These are phyloP conservation scores for Sabellastarte sp. DNA, from an alignment of 2,888 invertebrate genomes.

Conservation along the genomic window DNA sequence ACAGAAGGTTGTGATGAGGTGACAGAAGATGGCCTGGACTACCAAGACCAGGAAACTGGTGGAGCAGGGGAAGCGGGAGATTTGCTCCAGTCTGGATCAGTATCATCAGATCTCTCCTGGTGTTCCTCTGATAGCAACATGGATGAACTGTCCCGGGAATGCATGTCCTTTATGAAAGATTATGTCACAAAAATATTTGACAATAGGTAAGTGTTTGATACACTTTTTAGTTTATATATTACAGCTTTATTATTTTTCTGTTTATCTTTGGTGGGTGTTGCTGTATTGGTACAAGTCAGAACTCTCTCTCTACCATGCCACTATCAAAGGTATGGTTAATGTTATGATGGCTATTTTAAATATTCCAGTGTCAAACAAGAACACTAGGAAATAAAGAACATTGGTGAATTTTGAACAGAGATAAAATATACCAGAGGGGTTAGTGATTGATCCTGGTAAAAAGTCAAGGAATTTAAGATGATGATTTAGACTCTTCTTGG, in stretches of 20 bases:
- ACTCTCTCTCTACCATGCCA: too few relatives aligned
- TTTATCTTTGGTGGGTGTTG: too few relatives aligned
- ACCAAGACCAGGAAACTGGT: neutral
- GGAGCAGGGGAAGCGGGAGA: constrained; percentile 8
- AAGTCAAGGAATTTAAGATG: too few relatives aligned
- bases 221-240: neutral
- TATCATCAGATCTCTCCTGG: constrained; percentile 20
- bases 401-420: too few relatives aligned
- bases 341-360: too few relatives aligned
- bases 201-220: constrained; percentile 47
- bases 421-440: too few relatives aligned
- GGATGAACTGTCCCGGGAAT: constrained; percentile 18
- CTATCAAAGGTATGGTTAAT: too few relatives aligned
- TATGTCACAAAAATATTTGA: constrained; percentile 70
- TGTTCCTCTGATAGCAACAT: constrained; percentile 13
- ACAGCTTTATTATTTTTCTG: neutral
- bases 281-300: too few relatives aligned
- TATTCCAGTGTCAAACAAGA: too few relatives aligned
- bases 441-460: too few relatives aligned
- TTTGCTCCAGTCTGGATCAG: constrained; percentile 11
- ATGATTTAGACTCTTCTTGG: too few relatives aligned
- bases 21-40: constrained; percentile 10
- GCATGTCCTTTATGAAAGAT: constrained; percentile 63
- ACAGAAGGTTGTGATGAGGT: constrained; percentile 32
- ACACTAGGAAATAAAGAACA: too few relatives aligned